These are phyloP conservation scores for Lordiphosa mommai DNA, from an alignment of 1,140 invertebrate genomes.

Conservation along the genomic window DNA sequence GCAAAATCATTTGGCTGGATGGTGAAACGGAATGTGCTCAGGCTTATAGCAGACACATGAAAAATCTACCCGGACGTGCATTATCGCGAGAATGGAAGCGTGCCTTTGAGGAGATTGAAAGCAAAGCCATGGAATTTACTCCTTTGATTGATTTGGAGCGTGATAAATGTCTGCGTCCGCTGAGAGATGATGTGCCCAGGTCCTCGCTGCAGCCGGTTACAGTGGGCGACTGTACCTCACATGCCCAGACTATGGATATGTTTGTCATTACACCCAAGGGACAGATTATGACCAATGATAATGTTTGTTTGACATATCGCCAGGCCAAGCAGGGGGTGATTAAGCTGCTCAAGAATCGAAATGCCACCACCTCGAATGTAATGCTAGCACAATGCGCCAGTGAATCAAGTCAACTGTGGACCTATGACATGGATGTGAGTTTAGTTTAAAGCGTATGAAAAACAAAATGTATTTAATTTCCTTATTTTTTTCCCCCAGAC, in stretches of 20 bases:
- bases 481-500: slow-evolving; percentile 41
- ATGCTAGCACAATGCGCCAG: slow-evolving; percentile 59
- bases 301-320: slow-evolving; percentile 69
- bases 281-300: slow-evolving; percentile 79
- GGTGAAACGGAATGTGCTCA: slow-evolving; percentile 62
- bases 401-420: slow-evolving; percentile 63
- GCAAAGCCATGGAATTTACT: slow-evolving; percentile 48
- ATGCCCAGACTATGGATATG: slow-evolving; percentile 84
- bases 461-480: background rate
- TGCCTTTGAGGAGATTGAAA: slow-evolving; percentile 65
- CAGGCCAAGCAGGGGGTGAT: slow-evolving; percentile 49
- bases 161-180: slow-evolving; percentile 64
- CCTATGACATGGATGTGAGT: slow-evolving; percentile 77
- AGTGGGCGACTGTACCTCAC: slow-evolving; percentile 80
- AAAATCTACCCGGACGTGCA: slow-evolving; percentile 54
- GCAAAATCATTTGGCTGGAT: slow-evolving; percentile 83
- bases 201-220: slow-evolving; percentile 81
- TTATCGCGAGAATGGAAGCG: slow-evolving; percentile 64
- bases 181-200: slow-evolving; percentile 52
- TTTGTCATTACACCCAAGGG: slow-evolving; percentile 87
- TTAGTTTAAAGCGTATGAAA: background rate
- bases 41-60: slow-evolving; percentile 67
- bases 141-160: slow-evolving; percentile 62
- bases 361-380: slow-evolving; percentile 64
- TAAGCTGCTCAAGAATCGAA: slow-evolving; percentile 57